Conservation (phyloP, 2,113 vertebrate species). For the Meleagris gallopavo region DNA sequence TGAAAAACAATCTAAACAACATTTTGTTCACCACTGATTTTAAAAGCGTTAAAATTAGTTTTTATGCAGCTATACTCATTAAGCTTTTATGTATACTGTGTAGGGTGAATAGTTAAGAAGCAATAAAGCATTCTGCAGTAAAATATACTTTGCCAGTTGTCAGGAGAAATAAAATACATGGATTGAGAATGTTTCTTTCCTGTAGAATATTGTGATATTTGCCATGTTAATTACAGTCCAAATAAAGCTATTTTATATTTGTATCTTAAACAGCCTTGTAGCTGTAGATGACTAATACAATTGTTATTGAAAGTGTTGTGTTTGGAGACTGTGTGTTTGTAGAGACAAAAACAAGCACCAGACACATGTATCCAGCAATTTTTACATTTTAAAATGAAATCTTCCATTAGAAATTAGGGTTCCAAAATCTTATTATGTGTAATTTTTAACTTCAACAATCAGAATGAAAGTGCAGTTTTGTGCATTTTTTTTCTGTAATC, state of each 20-base stretch:
- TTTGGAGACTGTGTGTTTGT: constrained; percentile 15
- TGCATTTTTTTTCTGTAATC: background rate
- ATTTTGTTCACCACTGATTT: constrained; percentile 79
- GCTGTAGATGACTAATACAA: constrained; percentile 57
- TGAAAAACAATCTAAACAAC: constrained; percentile 74
- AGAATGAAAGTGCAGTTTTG: background rate
- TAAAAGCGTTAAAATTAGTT: constrained; percentile 79
- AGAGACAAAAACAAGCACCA: constrained; percentile 26
- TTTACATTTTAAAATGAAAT: background rate
- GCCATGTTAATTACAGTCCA: constrained; percentile 74
- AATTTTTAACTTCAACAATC: background rate
- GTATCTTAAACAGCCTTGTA: constrained; percentile 53
- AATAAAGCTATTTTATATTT: constrained; percentile 68
- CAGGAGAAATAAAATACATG: constrained; percentile 67
- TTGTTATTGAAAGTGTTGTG: constrained; percentile 43
- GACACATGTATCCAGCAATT: background rate
- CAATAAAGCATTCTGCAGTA: constrained; percentile 69
- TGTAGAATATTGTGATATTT: constrained; percentile 64
- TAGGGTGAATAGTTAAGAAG: constrained; percentile 69
- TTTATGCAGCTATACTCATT: constrained; percentile 74
- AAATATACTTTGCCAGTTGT: constrained; percentile 67
- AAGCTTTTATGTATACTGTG: constrained; percentile 69
- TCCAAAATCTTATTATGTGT: background rate
- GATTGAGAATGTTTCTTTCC: constrained; percentile 62
- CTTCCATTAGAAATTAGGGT: background rate